Evolutionary conservation across 2,888 invertebrate species (phyloP), one percentile per base, ranked within the genome.

Genomic region (Linnaemya vulpina): DNA sequence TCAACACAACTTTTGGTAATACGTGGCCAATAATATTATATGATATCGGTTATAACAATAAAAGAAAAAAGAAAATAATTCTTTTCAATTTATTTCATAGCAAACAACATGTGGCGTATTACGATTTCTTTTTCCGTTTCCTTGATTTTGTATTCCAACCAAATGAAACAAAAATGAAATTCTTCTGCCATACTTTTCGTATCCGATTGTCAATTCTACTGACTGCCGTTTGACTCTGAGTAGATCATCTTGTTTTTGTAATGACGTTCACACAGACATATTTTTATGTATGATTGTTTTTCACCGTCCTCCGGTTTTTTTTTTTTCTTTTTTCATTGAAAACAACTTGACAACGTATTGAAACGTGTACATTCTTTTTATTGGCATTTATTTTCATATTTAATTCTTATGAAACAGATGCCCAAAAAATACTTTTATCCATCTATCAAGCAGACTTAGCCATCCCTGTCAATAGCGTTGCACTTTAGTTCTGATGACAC

Each of bases 61-160:
- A 1, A 35, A 35, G 9, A 46, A 38, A 30, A 1, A 35, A 35
- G 9, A 30, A 20, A 46, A 15, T 11, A 20, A 60, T 35, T 9
- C 46, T 9, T 71, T 1, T 71, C 17, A 58, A 15, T n/a, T 38
- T 10, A 15, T 25, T 63, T 55, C 20, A 25, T 15, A 30, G 13
- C 10, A 17, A 67, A 60, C n/a, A 49, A 74, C 74, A 60, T 60
- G 67, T 74, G 58, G n/a, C 17, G 38, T 74, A 68, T 68, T 80
- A 43, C 43, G 40, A 60, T 15, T 60, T 58, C 58, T 80, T 15
- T 67, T 73, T 73, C 58, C 73, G 60, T 74, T 80, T 74, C 74
- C 80, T 46, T 60, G 43, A 74, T 17, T 53, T 68, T 74, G n/a
- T 74, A 60, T 51, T 20, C 13, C 43, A 60, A 62, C 60, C 40